These are phyloP conservation scores for Champsocephalus esox DNA, from an alignment of 2,797 vertebrate species.

Conservation along the genomic window DNA sequence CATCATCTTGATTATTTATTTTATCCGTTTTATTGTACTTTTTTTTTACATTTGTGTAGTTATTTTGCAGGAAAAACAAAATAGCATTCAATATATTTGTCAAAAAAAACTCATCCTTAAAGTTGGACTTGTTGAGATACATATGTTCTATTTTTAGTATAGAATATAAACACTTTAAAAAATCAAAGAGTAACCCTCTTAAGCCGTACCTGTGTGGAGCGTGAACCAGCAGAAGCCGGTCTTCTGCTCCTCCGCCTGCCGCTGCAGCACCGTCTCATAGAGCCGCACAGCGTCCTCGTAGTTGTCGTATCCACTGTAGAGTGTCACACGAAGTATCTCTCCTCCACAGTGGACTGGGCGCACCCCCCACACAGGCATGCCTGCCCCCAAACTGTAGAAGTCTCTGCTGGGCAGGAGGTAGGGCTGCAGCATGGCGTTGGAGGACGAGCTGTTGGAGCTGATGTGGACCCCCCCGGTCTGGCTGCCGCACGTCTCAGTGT, in stretches of 20 bases:
- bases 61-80: no score
- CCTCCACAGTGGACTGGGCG: constrained; percentile 87
- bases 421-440: constrained; percentile 57
- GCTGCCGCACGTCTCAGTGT: constrained; percentile 75
- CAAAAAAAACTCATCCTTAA: neutral
- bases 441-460: constrained; percentile 56
- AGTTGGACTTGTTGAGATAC: neutral
- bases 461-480: constrained; percentile 68
- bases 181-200: neutral
- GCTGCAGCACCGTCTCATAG: constrained; percentile 91
- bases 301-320: constrained; percentile 92
- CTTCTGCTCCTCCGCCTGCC: constrained; percentile 87
- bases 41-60: no score
- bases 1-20: neutral
- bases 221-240: constrained; percentile 88
- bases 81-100: no score
- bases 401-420: constrained; percentile 84
- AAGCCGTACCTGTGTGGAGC: constrained; percentile 74
- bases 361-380: constrained; percentile 94
- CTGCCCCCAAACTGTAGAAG: constrained; percentile 90
- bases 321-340: constrained; percentile 90
- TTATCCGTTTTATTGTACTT: neutral
- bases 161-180: neutral
- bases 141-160: neutral
- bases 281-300: constrained; percentile 91